Evolutionary conservation across 2,888 invertebrate species (phyloP).

Genomic region (Pterobdella sp.): DNA sequence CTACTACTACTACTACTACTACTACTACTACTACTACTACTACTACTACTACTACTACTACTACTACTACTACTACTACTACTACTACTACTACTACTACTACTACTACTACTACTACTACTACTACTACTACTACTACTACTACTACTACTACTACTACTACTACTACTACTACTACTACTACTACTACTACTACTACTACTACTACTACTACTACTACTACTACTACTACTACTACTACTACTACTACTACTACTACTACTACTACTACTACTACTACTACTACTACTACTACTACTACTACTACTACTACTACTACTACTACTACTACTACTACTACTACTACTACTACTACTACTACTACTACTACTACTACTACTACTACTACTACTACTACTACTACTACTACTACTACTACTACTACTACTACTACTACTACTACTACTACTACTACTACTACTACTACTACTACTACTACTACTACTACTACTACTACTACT

Average conservation of each 20-base stretch:
- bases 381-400: slow-evolving; percentile 1
- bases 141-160: slow-evolving; percentile 20
- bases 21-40: slow-evolving; percentile 29
- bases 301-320: slow-evolving; percentile 1
- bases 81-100: slow-evolving; percentile 21
- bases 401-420: slow-evolving; percentile 1
- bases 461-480: slow-evolving; percentile 1
- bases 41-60: slow-evolving; percentile 21
- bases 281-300: slow-evolving; percentile 1
- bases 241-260: slow-evolving; percentile 1
- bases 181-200: background rate
- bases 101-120: slow-evolving; percentile 21
- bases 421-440: slow-evolving; percentile 1
- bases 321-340: slow-evolving; percentile 1
- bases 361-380: slow-evolving; percentile 1
- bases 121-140: slow-evolving; percentile 21
- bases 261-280: slow-evolving; percentile 1
- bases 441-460: slow-evolving; percentile 1
- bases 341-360: slow-evolving; percentile 1
- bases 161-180: slow-evolving; percentile 17
- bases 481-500: slow-evolving; percentile 1
- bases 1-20: slow-evolving; percentile 1
- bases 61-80: slow-evolving; percentile 21
- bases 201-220: background rate
- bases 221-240: slow-evolving; percentile 1